phyloP scores from a whole-genome alignment of 2,888 invertebrate genomes.

The Zaprionus bogoriensis region DNA sequence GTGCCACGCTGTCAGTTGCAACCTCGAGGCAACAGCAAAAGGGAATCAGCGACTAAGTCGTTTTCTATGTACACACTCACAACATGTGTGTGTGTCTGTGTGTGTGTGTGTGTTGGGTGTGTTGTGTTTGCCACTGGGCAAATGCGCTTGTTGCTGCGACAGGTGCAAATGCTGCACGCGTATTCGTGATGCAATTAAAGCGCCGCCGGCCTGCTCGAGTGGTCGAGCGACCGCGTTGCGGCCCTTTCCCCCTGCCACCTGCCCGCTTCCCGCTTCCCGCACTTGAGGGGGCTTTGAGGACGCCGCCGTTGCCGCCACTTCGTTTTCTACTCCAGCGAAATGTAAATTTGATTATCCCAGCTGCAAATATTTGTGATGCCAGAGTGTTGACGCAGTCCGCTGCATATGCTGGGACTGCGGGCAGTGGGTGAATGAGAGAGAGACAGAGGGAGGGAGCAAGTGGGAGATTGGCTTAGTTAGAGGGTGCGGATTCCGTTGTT shows the following conservation, averaged over 20 bases:
- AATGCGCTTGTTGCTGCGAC: slow-evolving; percentile 47
- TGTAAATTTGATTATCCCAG: slow-evolving; percentile 77
- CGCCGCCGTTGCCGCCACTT: slow-evolving; percentile 4
- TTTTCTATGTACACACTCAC: slow-evolving; percentile 23
- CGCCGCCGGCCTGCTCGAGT: slow-evolving; percentile 5
- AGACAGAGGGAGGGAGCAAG: neutral
- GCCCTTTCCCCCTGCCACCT: neutral
- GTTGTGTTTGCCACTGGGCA: too few relatives aligned
- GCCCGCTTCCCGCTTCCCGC: too few relatives aligned
- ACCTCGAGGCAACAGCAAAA: too few relatives aligned
- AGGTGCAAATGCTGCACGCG: slow-evolving; percentile 39
- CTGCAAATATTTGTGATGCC: slow-evolving; percentile 65
- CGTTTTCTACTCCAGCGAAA: slow-evolving; percentile 59
- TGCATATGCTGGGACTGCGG: slow-evolving; percentile 11
- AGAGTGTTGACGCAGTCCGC: slow-evolving; percentile 32
- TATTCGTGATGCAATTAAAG: slow-evolving; percentile 38
- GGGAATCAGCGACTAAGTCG: slow-evolving; percentile 27
- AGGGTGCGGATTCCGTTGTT: slow-evolving; percentile 40
- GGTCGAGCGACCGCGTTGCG: slow-evolving; percentile 1
- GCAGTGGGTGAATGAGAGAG: neutral
- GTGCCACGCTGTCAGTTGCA: too few relatives aligned
- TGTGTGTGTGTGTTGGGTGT: slow-evolving; percentile 1
- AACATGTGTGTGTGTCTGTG: neutral
- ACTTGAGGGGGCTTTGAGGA: slow-evolving; percentile 2
- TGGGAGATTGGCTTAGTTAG: neutral